Percentiles rank a stretch among this genome's conserved stretches.
Evolutionary conservation across 92 coral and sea anemone species (phyloP).

Genomic region (Anthopleura xanthogrammica): DNA sequence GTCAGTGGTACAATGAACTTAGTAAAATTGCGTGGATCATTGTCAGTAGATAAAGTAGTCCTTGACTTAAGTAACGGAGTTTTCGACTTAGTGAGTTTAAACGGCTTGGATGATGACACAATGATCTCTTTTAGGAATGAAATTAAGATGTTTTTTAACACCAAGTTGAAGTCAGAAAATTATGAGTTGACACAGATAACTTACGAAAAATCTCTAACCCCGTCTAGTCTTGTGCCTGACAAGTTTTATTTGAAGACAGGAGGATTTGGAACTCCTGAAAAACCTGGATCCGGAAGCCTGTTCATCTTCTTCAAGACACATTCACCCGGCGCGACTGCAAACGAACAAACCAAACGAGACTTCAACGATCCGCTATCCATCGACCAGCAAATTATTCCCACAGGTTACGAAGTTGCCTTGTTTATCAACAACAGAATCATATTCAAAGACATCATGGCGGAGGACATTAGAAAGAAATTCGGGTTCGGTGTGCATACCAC

Average conservation of each 20-base stretch:
- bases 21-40: slow-evolving; percentile 14
- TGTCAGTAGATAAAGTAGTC: slow-evolving; percentile 21
- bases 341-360: slow-evolving; percentile 28
- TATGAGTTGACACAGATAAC: slow-evolving; percentile 33
- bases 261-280: slow-evolving; percentile 11
- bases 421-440: slow-evolving; percentile 33
- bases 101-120: neutral
- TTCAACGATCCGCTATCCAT: slow-evolving; percentile 40
- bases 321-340: slow-evolving; percentile 17
- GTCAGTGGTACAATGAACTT: slow-evolving; percentile 29
- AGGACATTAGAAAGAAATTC: slow-evolving; percentile 15
- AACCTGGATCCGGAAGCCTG: slow-evolving; percentile 15
- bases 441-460: slow-evolving; percentile 26
- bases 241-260: slow-evolving; percentile 35
- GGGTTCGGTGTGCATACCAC: slow-evolving; percentile 4
- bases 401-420: slow-evolving; percentile 25
- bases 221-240: slow-evolving; percentile 30
- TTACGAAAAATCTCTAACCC: slow-evolving; percentile 28
- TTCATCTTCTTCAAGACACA: slow-evolving; percentile 28
- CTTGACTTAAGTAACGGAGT: slow-evolving; percentile 32
- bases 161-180: slow-evolving; percentile 8
- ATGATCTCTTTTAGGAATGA: neutral
- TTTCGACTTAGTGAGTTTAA: slow-evolving; percentile 17
- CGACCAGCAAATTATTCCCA: slow-evolving; percentile 33
- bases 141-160: slow-evolving; percentile 23